A percentile compares a stretch with the other conserved stretches of the same genome.
phyloP scores from a whole-genome alignment of 2,113 vertebrate genomes.

The Pterocles burchelli region DNA sequence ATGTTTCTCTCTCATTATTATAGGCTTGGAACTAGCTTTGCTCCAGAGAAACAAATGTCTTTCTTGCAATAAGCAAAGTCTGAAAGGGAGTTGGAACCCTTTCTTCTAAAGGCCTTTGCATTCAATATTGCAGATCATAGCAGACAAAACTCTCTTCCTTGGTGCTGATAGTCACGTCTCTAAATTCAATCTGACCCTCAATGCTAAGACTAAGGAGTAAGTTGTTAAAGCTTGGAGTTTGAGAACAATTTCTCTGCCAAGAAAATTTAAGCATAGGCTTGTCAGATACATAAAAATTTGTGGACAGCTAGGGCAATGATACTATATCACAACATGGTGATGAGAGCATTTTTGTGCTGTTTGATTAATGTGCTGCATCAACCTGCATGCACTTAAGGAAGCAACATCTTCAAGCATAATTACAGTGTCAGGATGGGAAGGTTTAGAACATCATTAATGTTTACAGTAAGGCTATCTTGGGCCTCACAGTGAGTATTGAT shows the following conservation, averaged over 20 bases:
- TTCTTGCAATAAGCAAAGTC: conserved; percentile 26
- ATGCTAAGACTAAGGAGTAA: neutral
- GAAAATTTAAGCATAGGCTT: neutral
- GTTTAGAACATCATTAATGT: neutral
- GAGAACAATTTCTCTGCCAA: neutral
- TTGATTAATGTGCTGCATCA: neutral
- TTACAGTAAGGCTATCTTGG: neutral
- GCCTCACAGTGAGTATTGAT: neutral
- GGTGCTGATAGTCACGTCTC: neutral
- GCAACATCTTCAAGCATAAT: neutral
- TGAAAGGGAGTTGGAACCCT: neutral
- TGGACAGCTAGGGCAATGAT: neutral
- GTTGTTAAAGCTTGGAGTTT: neutral
- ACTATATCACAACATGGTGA: neutral
- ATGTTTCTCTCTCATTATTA: neutral
- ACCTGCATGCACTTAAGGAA: neutral
- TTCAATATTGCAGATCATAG: neutral
- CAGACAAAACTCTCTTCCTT: neutral
- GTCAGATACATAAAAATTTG: neutral
- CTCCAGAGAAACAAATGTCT: neutral
- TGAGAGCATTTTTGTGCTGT: neutral
- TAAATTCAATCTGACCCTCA: neutral
- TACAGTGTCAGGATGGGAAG: neutral
- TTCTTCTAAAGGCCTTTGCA: conserved; percentile 5
- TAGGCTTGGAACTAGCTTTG: neutral